Evolutionary conservation across 2,113 vertebrate species (phyloP).

Genomic region (Peromyscus californicus): DNA sequence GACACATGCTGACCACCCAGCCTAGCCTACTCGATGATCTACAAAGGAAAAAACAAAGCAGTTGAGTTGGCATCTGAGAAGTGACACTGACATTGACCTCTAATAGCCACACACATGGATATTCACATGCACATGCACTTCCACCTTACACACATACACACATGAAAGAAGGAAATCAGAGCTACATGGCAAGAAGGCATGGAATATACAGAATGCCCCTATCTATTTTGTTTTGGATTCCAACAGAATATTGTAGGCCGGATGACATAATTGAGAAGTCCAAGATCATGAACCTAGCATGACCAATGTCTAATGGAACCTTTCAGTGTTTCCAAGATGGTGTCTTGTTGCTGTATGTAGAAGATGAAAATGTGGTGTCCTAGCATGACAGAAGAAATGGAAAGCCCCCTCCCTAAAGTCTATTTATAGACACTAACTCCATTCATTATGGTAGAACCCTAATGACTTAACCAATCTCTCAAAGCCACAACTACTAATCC

Average conservation of each 20-base stretch:
- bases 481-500: background rate
- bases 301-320: no score
- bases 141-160: background rate
- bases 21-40: no score
- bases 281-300: background rate
- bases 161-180: background rate
- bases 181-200: background rate
- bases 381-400: background rate
- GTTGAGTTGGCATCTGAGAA: background rate
- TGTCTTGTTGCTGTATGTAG: background rate
- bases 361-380: no score
- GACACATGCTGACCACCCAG: background rate
- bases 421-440: background rate
- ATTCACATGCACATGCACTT: background rate
- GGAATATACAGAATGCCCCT: background rate
- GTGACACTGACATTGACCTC: background rate
- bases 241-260: background rate
- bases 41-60: background rate
- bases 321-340: background rate
- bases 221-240: background rate
- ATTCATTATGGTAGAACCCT: background rate
- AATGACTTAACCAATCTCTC: background rate
- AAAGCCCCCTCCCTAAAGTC: accelerated
- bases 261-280: background rate
- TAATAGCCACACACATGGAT: background rate